Conservation (phyloP, 2,888 invertebrate genomes). For the Leptarthrus brevirostris region DNA sequence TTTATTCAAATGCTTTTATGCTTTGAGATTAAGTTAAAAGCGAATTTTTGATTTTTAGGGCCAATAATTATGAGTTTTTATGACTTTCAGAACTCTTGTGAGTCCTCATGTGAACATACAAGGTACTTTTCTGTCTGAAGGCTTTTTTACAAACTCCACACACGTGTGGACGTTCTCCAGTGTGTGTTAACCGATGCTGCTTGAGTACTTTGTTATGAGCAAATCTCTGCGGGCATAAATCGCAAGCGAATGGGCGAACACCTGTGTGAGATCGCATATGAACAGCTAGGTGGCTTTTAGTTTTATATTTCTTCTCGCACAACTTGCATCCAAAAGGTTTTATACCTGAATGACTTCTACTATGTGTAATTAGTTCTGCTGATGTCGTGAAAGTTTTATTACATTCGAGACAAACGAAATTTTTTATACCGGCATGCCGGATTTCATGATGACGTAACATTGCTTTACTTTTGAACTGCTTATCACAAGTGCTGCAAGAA, state of each 20-base stretch:
- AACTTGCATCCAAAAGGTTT: conserved; percentile 52
- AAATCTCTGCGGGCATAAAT: conserved; percentile 52
- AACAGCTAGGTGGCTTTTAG: conserved; percentile 52
- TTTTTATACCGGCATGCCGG: conserved; percentile 51
- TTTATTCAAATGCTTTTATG: too few species aligned
- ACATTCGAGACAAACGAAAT: conserved; percentile 52
- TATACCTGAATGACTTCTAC: conserved; percentile 50
- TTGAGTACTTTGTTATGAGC: conserved; percentile 53
- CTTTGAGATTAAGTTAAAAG: too few species aligned
- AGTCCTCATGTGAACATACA: conserved; percentile 51
- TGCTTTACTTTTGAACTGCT: conserved; percentile 51
- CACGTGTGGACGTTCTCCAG: conserved; percentile 51
- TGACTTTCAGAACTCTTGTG: conserved; percentile 28
- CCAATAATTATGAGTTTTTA: too few species aligned
- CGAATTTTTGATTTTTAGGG: neutral
- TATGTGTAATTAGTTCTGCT: conserved; percentile 51
- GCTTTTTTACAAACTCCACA: conserved; percentile 50
- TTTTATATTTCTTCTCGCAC: conserved; percentile 53
- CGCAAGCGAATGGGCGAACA: conserved; percentile 52
- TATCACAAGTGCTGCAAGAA: conserved; percentile 49
- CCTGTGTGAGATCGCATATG: conserved; percentile 52
- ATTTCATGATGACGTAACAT: conserved; percentile 53
- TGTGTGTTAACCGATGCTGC: conserved; percentile 53
- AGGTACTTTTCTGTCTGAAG: conserved; percentile 52
- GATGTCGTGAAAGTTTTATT: conserved; percentile 51